Conservation (phyloP, 2,888 invertebrate genomes). For the Megaustenia siamemsis region DNA sequence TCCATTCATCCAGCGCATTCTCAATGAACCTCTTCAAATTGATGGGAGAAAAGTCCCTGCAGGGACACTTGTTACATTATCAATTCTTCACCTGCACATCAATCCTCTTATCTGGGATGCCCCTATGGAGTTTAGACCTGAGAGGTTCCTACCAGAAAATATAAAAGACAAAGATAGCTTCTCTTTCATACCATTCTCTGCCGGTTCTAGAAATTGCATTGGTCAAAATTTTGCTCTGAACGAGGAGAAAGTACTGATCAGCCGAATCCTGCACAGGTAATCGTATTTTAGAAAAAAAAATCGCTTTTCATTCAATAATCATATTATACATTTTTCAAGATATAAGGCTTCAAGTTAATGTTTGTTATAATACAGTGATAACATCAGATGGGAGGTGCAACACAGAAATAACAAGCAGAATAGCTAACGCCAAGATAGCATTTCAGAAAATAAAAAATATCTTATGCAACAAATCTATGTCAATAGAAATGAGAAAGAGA, state of each 20-base stretch:
- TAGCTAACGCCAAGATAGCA: too few species aligned
- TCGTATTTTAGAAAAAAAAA: not conserved
- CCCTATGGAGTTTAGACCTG: slow-evolving; percentile 64
- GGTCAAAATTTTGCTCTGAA: slow-evolving; percentile 55
- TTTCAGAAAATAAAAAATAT: too few species aligned
- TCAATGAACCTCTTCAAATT: slow-evolving; percentile 61
- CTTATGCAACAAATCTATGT: too few species aligned
- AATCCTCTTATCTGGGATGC: slow-evolving; percentile 68
- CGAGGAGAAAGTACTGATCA: slow-evolving; percentile 36
- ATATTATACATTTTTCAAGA: too few species aligned
- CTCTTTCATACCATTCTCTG: slow-evolving; percentile 72
- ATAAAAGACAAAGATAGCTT: slow-evolving; percentile 63
- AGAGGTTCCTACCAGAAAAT: slow-evolving; percentile 66
- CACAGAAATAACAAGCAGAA: too few species aligned
- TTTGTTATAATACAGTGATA: too few species aligned
- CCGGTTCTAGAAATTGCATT: slow-evolving; percentile 59
- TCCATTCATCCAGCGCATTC: slow-evolving; percentile 63
- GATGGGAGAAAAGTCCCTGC: slow-evolving; percentile 65
- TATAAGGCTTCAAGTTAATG: too few species aligned
- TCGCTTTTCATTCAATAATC: too few species aligned
- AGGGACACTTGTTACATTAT: slow-evolving; percentile 61
- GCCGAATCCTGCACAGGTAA: slow-evolving; percentile 6
- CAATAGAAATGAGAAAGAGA: too few species aligned
- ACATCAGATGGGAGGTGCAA: too few species aligned
- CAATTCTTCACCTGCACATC: slow-evolving; percentile 65